Evolutionary conservation across 1,140 invertebrate genomes (phyloP), one percentile per base, ranked within the genome.

Genomic region (Papilio dardanus): DNA sequence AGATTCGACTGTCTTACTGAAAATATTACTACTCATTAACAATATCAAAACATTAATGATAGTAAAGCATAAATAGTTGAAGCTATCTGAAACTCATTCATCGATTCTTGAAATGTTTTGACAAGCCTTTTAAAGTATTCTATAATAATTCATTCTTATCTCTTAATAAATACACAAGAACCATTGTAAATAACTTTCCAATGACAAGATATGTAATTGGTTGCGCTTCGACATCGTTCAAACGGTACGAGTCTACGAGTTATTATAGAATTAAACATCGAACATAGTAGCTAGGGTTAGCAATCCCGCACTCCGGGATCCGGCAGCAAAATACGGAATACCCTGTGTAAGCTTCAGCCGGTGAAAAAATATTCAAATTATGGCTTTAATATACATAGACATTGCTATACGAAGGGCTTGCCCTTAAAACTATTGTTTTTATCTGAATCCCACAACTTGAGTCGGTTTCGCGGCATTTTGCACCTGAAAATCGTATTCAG

Each of bases 191-290:
- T 89, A 89, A 88, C 83, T 77, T 81, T 79, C 77, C 84, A 85
- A 79, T 88, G 89, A 91, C 89, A 88, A 77, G 88, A 82, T 77
- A 81, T 88, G 85, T 91, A 89, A 91, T 91, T 91, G 88, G 87
- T 82, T 86, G 81, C 77, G 80, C 81, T 81, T 83, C 81, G 75
- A 83, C 83, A 86, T 86, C 80, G 79, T 86, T 85, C 85, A 86
- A 82, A 84, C 80, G 80, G 58, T 68, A 67, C 65, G 75, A 78
- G 78, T 81, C 81, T 68, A 67, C 65, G 75, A 78, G 78, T 81
- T 83, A 83, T 81, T 77, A 77, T 71, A 78, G 69, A 75, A 81
- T 80, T n/a, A 78, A 81, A 81, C 73, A 77, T 76, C 76, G 54
- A 76, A 79, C 66, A 68, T 37, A 67, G 74, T 73, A 73, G 71